Evolutionary conservation across 2,797 vertebrate species (phyloP).

Genomic region (Acanthopagrus latus): DNA sequence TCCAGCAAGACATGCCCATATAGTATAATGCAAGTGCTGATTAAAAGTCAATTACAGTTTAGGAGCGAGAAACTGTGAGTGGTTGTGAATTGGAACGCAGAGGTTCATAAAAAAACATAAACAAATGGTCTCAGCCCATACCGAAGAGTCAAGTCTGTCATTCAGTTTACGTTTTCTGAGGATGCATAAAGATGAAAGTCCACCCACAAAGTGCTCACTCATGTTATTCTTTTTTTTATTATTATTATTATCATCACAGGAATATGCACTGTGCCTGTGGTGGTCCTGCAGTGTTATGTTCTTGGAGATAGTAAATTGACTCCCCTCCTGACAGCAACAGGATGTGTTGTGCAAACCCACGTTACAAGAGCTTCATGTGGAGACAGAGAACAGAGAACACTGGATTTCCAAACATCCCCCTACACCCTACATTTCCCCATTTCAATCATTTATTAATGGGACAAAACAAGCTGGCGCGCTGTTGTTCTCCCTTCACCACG

Average conservation of each 20-base stretch:
- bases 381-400: slow-evolving; percentile 47
- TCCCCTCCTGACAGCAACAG: slow-evolving; percentile 15
- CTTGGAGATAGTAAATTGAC: not conserved
- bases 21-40: not conserved
- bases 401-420: slow-evolving; percentile 37
- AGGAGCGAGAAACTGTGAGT: not conserved
- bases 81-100: not conserved
- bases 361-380: slow-evolving; percentile 41
- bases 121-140: slow-evolving; percentile 17
- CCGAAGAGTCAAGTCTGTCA: slow-evolving; percentile 15
- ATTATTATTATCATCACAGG: not conserved
- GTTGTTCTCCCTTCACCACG: slow-evolving; percentile 33
- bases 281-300: not conserved
- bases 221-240: slow-evolving; percentile 7
- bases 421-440: slow-evolving; percentile 42
- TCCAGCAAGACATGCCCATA: not conserved
- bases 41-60: slow-evolving; percentile 1
- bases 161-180: slow-evolving; percentile 9
- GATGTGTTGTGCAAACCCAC: slow-evolving; percentile 37
- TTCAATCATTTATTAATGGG: slow-evolving; percentile 69
- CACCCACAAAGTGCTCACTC: slow-evolving; percentile 18
- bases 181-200: slow-evolving; percentile 28
- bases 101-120: slow-evolving; percentile 24
- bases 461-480: slow-evolving; percentile 47
- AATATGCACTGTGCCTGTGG: not conserved